A percentile compares a stretch with the other conserved stretches of the same genome.
phyloP scores from a whole-genome alignment of 2,888 invertebrate species.

The Macrophya alboannulata region DNA sequence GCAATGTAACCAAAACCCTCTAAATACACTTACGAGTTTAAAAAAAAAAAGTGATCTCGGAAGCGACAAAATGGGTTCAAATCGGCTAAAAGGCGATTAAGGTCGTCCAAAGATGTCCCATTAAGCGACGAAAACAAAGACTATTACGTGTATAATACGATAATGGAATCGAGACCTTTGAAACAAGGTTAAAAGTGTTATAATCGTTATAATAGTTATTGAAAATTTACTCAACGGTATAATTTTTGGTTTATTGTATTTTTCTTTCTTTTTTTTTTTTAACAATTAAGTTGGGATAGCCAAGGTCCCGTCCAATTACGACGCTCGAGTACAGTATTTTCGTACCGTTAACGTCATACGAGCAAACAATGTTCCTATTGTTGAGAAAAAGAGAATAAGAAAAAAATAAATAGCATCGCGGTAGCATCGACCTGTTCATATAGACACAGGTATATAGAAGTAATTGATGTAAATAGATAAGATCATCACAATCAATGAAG shows the following conservation, averaged over 20 bases:
- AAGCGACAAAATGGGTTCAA: neutral
- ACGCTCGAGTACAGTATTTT: neutral
- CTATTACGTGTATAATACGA: neutral
- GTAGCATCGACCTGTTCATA: conserved; percentile 8
- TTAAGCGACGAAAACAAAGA: neutral
- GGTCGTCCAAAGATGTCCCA: neutral
- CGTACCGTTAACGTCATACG: neutral
- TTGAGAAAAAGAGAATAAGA: neutral
- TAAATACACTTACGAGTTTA: no score
- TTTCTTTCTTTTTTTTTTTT: neutral
- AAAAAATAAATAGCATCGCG: neutral
- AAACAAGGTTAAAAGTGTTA: neutral
- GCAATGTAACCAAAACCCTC: neutral
- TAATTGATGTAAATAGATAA: neutral
- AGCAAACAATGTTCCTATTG: neutral
- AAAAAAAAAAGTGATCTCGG: no score
- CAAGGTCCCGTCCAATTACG: neutral
- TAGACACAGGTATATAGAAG: neutral
- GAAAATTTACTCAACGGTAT: neutral
- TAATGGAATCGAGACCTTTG: neutral
- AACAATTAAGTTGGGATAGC: neutral
- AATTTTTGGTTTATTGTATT: neutral
- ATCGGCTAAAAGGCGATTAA: neutral
- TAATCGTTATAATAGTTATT: no score
- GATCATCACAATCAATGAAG: neutral